These are phyloP conservation scores for Tympanuchus pallidicinctus DNA, from an alignment of 2,113 vertebrate species.

Conservation along the genomic window DNA sequence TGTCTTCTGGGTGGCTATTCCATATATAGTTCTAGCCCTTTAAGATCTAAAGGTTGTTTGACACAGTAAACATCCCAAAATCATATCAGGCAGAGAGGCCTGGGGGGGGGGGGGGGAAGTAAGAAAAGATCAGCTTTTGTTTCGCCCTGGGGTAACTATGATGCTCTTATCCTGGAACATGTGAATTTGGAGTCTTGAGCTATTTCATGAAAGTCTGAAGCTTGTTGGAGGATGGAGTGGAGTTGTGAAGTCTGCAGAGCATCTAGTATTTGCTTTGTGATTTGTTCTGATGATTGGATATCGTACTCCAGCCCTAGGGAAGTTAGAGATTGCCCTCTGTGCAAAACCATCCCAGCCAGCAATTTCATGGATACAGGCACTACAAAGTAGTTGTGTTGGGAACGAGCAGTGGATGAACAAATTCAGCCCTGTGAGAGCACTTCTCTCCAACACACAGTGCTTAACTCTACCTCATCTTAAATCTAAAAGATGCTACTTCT, in stretches of 20 bases:
- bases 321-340: not conserved
- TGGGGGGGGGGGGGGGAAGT: rapidly evolving
- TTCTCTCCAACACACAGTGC: not conserved
- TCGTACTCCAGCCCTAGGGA: not conserved
- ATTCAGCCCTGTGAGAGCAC: rapidly evolving
- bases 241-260: not conserved
- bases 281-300: not conserved
- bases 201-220: not conserved
- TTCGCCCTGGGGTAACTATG: not conserved
- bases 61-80: not conserved
- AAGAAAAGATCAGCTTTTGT: not conserved
- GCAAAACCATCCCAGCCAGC: too few relatives aligned
- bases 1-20: not conserved
- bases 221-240: not conserved
- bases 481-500: not conserved
- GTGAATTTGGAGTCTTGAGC: not conserved
- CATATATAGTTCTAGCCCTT: not conserved
- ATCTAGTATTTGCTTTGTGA: not conserved
- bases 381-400: not conserved
- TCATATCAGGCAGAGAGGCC: not conserved
- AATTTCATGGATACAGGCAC: rapidly evolving
- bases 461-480: not conserved
- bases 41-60: not conserved
- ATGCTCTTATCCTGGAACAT: not conserved
- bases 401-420: not conserved